These are phyloP conservation scores for Xiphophorus maculatus DNA, from an alignment of 2,113 vertebrate genomes.

Conservation along the genomic window DNA sequence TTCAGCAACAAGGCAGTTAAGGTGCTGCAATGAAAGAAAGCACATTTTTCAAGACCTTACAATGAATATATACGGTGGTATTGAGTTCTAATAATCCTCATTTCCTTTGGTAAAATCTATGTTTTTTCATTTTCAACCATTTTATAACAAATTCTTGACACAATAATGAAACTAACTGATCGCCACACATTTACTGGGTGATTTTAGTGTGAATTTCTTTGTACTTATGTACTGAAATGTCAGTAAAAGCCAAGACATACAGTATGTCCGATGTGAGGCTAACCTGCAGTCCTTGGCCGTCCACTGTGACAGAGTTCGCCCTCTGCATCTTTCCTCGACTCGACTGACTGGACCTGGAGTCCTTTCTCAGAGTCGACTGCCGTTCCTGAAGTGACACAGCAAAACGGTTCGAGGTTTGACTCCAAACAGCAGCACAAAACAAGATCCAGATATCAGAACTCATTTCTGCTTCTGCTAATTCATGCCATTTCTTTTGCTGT, in stretches of 20 bases:
- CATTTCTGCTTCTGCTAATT: not conserved
- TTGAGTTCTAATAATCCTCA: no score
- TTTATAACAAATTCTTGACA: no score
- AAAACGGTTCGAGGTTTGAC: not conserved
- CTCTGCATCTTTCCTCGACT: constrained; percentile 91
- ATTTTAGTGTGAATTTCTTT: no score
- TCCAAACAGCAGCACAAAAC: not conserved
- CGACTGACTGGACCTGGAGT: constrained; percentile 85
- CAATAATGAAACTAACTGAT: no score
- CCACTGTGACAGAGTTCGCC: constrained; percentile 92
- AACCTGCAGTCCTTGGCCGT: constrained; percentile 95
- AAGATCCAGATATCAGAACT: not conserved
- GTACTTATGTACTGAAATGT: not conserved
- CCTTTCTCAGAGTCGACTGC: constrained; percentile 89
- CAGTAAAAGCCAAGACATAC: no score
- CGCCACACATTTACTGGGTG: no score
- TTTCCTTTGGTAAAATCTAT: no score
- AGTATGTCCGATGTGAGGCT: not conserved
- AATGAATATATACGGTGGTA: no score
- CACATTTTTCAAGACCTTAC: no score
- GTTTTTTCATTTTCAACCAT: no score
- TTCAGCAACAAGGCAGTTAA: no score
- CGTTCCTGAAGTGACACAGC: constrained; percentile 82
- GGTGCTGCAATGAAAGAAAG: no score
- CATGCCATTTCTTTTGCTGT: not conserved